A percentile compares a stretch with the other conserved stretches of the same genome.
These are phyloP conservation scores for Mastacembelus armatus DNA, from an alignment of 2,797 vertebrate genomes.

Conservation along the genomic window DNA sequence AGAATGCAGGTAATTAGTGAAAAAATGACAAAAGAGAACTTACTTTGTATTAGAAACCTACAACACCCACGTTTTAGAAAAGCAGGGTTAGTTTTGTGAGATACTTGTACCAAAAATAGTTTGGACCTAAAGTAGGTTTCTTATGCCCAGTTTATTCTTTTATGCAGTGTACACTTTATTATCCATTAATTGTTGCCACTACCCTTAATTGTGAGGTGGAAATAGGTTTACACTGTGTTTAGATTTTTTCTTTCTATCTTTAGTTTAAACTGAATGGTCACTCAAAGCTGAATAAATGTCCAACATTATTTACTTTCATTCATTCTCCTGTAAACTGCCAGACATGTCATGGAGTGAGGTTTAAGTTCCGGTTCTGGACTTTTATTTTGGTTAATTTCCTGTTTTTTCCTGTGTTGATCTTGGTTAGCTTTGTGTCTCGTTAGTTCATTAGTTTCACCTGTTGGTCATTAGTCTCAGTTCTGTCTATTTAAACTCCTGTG, in stretches of 20 bases:
- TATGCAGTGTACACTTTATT: not conserved
- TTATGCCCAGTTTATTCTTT: not conserved
- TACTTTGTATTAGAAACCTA: not conserved
- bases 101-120: not conserved
- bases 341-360: no score
- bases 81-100: not conserved
- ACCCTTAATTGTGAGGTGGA: constrained; percentile 1
- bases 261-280: constrained; percentile 19
- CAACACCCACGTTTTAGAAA: not conserved
- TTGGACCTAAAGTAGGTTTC: not conserved
- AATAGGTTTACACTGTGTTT: constrained; percentile 4
- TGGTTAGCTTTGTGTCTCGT: no score
- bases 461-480: no score
- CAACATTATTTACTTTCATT: no score
- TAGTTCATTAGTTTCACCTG: no score
- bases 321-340: constrained; percentile 35
- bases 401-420: no score
- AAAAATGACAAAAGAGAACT: not conserved
- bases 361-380: no score
- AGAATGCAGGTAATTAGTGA: not conserved
- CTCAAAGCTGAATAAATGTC: constrained; percentile 13
- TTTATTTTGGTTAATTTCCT: no score
- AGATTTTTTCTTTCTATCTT: not conserved
- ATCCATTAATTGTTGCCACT: not conserved
- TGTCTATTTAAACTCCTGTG: no score